Evolutionary conservation across 1,140 invertebrate genomes (phyloP).

Genomic region (Caenorhabditis brenneri): DNA sequence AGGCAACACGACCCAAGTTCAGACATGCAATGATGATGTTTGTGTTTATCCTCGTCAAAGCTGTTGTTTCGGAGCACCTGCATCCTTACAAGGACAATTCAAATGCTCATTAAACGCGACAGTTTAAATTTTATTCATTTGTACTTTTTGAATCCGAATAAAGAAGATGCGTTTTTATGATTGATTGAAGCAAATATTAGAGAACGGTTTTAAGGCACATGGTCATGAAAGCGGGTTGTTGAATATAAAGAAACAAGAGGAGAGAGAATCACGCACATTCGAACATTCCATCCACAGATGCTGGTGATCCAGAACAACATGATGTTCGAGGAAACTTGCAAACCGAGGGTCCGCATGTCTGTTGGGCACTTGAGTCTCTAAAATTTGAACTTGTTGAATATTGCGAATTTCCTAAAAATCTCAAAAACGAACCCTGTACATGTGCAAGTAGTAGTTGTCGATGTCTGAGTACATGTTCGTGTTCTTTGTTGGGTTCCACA

Average conservation of each 20-base stretch:
- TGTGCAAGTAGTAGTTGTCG: slow-evolving; percentile 5
- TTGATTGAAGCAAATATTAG: neutral
- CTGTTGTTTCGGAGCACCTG: neutral
- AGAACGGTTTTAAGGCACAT: neutral
- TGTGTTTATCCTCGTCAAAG: neutral
- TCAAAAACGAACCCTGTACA: neutral
- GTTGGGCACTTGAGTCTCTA: neutral
- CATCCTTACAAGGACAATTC: neutral
- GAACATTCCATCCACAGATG: slow-evolving; percentile 23
- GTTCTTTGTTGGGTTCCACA: slow-evolving; percentile 31
- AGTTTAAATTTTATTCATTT: neutral
- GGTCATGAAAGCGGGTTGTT: neutral
- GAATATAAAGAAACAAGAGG: neutral
- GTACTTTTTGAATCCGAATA: neutral
- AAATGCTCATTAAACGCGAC: neutral
- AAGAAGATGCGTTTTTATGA: too few relatives aligned
- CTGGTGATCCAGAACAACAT: slow-evolving; percentile 12
- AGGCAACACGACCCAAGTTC: neutral
- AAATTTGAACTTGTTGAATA: neutral
- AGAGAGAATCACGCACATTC: neutral
- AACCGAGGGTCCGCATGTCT: neutral
- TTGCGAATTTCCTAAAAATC: neutral
- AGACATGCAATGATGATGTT: neutral
- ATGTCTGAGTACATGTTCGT: neutral
- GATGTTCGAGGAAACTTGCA: slow-evolving; percentile 2